Base-by-base conservation (phyloP, 2,113 vertebrate genomes). In the Rhodinocichla rosea region DNA sequence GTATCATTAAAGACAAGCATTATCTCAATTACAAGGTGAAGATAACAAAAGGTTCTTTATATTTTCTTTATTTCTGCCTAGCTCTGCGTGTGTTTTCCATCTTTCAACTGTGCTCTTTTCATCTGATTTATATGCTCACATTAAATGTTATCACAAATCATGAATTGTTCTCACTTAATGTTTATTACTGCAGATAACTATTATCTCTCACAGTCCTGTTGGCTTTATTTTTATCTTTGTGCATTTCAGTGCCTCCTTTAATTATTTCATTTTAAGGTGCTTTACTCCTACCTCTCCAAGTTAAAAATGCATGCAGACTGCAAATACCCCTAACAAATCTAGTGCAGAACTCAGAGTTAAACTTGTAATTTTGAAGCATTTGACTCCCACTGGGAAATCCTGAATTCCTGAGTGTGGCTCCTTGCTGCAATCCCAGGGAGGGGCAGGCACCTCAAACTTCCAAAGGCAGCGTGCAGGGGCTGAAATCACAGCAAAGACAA, bases 151-250 rank as follows among this genome's bases (percentile, higher is more conserved):
- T 97, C 97, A 87, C 75, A 91, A 94, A 83, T 91, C 93, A 82
- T 68, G 91, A 94, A 95, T 74, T 97, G 96, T 95, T 96, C 95
- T 96, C 94, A 85, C 73, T 96, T 96, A 55, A 26, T 90, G 93
- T 97, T 98, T 97, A 97, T 91, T 97, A 91, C 83, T 94, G 83
- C 80, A 97, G 96, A 97, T 97, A 97, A 92, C 90, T 83, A 87
- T 95, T 95, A 97, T 97, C 95, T 97, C 89, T 76, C 49, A 62
- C 28, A 45, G 67, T 83, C 77, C 80, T 87, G 68, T 97, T 97
- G 87, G 74, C 84, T 97, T 97, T 97, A 95, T 94, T 49, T 71
- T 78, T 90, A 95, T 94, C 56, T 70, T 59, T 92, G 79, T 74
- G 75, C 79, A 91, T 97, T 97, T 87, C 82, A 37, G 49, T 92